Evolutionary conservation across 2,888 invertebrate genomes (phyloP).

Genomic region (Ephialtes manifestator): DNA sequence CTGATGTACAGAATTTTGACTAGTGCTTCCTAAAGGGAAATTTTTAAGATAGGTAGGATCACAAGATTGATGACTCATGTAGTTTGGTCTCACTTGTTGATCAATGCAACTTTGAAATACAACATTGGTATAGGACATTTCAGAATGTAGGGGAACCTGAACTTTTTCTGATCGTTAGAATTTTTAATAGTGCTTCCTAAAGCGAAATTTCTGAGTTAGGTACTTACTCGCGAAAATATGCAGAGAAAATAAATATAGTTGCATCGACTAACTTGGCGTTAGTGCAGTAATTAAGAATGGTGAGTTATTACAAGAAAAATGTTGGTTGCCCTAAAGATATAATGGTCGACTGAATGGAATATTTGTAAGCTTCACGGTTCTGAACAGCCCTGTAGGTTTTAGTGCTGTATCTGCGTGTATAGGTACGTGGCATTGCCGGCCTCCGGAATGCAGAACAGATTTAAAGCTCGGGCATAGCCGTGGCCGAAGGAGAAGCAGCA

Average conservation of each 20-base stretch:
- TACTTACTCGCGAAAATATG: not conserved
- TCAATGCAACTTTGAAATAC: not conserved
- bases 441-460: slow-evolving; percentile 77
- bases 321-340: too few relatives aligned
- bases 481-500: slow-evolving; percentile 10
- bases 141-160: not conserved
- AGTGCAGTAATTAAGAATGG: too few relatives aligned
- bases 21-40: not conserved
- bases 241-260: too few relatives aligned
- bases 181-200: not conserved
- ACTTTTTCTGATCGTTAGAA: not conserved
- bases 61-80: not conserved
- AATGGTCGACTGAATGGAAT: not conserved
- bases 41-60: not conserved
- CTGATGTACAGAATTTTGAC: not conserved
- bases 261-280: too few relatives aligned
- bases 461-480: slow-evolving; percentile 71
- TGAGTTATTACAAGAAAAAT: too few relatives aligned
- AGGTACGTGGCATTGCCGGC: not conserved
- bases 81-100: not conserved
- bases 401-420: not conserved
- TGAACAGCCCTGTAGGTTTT: not conserved
- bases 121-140: not conserved
- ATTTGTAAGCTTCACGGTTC: not conserved
- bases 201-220: too few relatives aligned